Conservation (phyloP, 2,797 vertebrate genomes). For the Nasua narica region DNA sequence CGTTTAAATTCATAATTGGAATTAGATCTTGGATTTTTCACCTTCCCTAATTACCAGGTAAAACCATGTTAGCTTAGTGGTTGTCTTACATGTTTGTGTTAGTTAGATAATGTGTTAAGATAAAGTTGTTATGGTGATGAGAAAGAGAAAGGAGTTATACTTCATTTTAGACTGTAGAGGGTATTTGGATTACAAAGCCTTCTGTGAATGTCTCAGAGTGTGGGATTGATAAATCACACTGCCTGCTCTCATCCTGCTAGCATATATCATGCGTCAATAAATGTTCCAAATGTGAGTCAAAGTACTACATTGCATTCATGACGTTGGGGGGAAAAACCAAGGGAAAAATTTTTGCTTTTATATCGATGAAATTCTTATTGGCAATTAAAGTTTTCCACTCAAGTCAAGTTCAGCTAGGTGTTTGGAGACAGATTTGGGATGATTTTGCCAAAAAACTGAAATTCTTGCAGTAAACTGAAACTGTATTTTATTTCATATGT, state of each 20-base stretch:
- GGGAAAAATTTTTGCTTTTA: neutral
- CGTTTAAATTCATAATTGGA: neutral
- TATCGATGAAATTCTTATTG: neutral
- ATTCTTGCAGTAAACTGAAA: neutral
- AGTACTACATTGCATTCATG: neutral
- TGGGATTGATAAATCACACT: neutral
- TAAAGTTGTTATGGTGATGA: neutral
- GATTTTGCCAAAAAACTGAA: conserved; percentile 15
- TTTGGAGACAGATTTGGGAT: neutral
- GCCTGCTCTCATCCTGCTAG: neutral
- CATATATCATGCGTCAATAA: neutral
- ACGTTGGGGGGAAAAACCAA: neutral
- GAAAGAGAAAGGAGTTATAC: neutral
- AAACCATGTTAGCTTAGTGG: neutral
- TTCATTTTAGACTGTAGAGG: neutral
- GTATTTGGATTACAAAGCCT: neutral
- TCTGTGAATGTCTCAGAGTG: neutral
- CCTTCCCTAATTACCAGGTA: neutral
- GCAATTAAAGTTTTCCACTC: neutral
- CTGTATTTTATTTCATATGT: neutral
- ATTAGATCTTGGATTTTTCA: neutral
- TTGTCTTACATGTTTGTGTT: neutral
- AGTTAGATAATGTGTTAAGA: neutral
- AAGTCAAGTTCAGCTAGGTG: neutral
- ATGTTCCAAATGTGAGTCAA: neutral